These are phyloP conservation scores for Drosophila ezoana DNA, from an alignment of 2,888 invertebrate species.

Conservation along the genomic window DNA sequence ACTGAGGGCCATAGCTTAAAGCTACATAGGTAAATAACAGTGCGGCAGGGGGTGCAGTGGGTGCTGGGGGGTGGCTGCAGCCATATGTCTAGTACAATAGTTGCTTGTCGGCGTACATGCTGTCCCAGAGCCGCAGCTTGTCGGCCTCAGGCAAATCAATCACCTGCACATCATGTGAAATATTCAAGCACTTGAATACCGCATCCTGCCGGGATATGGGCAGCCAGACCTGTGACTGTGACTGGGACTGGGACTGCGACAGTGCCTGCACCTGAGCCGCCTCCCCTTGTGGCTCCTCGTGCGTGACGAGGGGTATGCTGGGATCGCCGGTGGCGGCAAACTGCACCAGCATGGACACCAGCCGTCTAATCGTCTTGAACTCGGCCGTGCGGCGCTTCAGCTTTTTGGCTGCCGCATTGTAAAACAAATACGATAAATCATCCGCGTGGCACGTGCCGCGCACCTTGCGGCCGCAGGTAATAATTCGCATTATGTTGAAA, in stretches of 20 bases:
- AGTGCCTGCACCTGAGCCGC: background rate
- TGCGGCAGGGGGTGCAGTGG: background rate
- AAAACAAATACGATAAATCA: constrained; percentile 84
- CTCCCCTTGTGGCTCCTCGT: constrained; percentile 41
- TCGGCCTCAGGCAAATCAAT: constrained; percentile 84
- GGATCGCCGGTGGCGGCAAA: constrained; percentile 83
- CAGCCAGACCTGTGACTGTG: constrained; percentile 62
- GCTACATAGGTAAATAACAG: constrained; percentile 23
- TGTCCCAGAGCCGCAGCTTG: constrained; percentile 83
- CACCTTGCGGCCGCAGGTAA: constrained; percentile 83
- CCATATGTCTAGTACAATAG: constrained; percentile 58
- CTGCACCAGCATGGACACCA: constrained; percentile 81
- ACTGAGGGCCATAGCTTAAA: constrained; percentile 46
- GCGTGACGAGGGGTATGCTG: constrained; percentile 64
- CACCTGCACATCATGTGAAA: constrained; percentile 83
- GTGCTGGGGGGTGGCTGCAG: background rate
- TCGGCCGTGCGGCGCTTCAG: constrained; percentile 80
- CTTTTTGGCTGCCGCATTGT: constrained; percentile 82
- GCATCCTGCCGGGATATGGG: constrained; percentile 69
- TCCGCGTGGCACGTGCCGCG: constrained; percentile 84
- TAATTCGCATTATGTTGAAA: constrained; percentile 83
- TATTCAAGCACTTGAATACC: constrained; percentile 83
- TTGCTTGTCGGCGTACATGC: constrained; percentile 76
- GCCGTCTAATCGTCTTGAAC: constrained; percentile 82
- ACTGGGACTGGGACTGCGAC: constrained; percentile 1